A percentile compares a stretch with the other conserved stretches of the same genome.
Conservation (phyloP, 1,140 invertebrate genomes). For the Lineus longissimus region DNA sequence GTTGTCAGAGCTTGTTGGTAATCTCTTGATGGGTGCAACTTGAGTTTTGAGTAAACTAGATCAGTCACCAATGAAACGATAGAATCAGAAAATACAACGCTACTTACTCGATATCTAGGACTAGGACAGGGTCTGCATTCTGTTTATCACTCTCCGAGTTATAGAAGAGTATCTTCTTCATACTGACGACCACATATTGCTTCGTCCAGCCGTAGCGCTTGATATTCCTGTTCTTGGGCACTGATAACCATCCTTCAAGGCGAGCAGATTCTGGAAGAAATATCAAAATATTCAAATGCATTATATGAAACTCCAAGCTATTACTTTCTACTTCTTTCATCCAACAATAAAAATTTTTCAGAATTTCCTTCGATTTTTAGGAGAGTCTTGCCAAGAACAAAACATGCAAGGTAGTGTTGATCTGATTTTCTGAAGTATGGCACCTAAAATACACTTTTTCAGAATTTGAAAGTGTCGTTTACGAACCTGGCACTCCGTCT, state of each 20-base stretch:
- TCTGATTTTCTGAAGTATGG: not conserved
- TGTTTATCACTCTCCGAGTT: conserved; percentile 91
- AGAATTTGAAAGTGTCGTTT: not conserved
- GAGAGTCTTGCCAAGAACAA: no score
- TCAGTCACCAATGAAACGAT: no score
- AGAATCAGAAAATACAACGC: no score
- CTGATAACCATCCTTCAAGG: conserved; percentile 91
- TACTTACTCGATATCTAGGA: conserved; percentile 86
- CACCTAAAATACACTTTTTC: not conserved
- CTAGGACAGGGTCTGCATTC: conserved; percentile 89
- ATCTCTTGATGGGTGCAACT: not conserved
- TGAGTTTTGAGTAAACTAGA: no score
- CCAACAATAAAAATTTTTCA: conserved; percentile 5
- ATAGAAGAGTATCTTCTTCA: conserved; percentile 96
- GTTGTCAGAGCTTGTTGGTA: no score
- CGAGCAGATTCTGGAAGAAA: conserved; percentile 63
- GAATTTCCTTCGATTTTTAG: not conserved
- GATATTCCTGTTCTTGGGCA: conserved; percentile 94
- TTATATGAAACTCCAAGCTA: no score
- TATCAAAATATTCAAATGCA: not conserved
- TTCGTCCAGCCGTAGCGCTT: conserved; percentile 93
- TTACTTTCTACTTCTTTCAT: not conserved
- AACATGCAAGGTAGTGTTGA: not conserved
- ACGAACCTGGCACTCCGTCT: conserved; percentile 9
- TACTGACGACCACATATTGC: conserved; percentile 94